Base-by-base conservation (phyloP, 2,797 vertebrate genomes). In the Mus minutoides region DNA sequence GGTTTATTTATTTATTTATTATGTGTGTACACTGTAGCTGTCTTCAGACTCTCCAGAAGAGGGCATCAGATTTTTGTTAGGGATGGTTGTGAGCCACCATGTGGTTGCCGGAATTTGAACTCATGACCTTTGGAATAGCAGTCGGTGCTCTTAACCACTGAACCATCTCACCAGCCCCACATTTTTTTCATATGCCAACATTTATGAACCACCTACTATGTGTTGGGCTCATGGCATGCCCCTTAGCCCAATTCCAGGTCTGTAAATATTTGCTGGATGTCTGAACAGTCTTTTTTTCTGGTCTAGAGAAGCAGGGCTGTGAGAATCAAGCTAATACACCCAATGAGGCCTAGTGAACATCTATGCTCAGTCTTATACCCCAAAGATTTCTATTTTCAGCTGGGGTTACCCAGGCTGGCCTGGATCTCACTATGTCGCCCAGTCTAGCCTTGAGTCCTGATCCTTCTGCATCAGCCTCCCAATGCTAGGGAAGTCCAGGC, bases 171-270 rank as follows among this genome's bases (percentile, higher is more conserved):
- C n/a, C n/a, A n/a, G n/a, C n/a, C n/a, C n/a, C n/a, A n/a, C 1
- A 1, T 0, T 6, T 6, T 6, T 6, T 22, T 54, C 9, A 1
- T 0, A 13, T 2, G 12, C 10, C 37, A 6, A 22, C 14, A 54
- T 54, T 54, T n/a, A 71, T 71, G 84, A 37, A 52, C 46, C 31
- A 37, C 46, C 62, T 86, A 86, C 84, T 71, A 21, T 37, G 64
- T 69, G 21, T 16, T n/a, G 31, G 83, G 21, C 31, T n/a, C 46
- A 52, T 24, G 14, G 6, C 21, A 26, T 26, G 34, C 13, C 31
- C 17, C 40, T 46, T 64, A 43, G 37, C 60, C 29, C 6, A 17
- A 49, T 67, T 85, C 60, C 64, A 21, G 31, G 43, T 85, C 58
- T 4, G 56, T 80, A 6, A 56, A 29, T 40, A 11, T 37, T 34